Conservation (phyloP, 2,888 invertebrate genomes). For the Lobophora halterata region DNA sequence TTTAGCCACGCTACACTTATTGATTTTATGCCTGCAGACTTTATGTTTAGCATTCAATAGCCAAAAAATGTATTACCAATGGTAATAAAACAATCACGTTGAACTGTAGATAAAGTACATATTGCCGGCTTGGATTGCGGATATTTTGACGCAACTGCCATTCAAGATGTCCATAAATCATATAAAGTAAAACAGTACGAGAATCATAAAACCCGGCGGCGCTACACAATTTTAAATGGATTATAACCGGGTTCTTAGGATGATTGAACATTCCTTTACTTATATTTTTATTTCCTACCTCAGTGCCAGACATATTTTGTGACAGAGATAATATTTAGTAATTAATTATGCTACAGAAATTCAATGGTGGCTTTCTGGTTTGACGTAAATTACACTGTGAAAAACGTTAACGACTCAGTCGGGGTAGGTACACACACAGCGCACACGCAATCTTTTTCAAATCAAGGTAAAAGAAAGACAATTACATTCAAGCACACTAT, state of each 20-base stretch:
- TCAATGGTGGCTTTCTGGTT: constrained; percentile 29
- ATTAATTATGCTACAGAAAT: constrained; percentile 18
- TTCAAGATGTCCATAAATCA: constrained; percentile 45
- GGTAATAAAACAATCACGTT: constrained; percentile 34
- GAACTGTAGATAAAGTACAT: constrained; percentile 27
- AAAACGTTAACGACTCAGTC: constrained; percentile 32
- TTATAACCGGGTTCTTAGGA: constrained; percentile 9
- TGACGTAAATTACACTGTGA: constrained; percentile 32
- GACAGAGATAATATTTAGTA: constrained; percentile 9
- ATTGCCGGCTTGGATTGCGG: constrained; percentile 38
- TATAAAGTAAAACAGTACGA: constrained; percentile 31
- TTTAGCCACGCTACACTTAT: not conserved
- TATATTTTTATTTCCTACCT: constrained; percentile 1
- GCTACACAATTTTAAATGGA: constrained; percentile 16
- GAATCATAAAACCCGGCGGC: constrained; percentile 25
- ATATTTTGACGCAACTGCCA: constrained; percentile 43
- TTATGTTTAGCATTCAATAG: constrained; percentile 11
- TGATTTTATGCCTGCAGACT: constrained; percentile 5
- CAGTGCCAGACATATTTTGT: constrained; percentile 6
- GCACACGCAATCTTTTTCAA: constrained; percentile 25
- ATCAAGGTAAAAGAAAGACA: constrained; percentile 24
- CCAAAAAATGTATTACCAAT: constrained; percentile 18
- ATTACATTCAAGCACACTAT: constrained; percentile 8
- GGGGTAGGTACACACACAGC: too few relatives aligned
- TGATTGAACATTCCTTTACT: not conserved